phyloP scores from a whole-genome alignment of 2,797 vertebrate genomes.

The Heterohyrax brucei region DNA sequence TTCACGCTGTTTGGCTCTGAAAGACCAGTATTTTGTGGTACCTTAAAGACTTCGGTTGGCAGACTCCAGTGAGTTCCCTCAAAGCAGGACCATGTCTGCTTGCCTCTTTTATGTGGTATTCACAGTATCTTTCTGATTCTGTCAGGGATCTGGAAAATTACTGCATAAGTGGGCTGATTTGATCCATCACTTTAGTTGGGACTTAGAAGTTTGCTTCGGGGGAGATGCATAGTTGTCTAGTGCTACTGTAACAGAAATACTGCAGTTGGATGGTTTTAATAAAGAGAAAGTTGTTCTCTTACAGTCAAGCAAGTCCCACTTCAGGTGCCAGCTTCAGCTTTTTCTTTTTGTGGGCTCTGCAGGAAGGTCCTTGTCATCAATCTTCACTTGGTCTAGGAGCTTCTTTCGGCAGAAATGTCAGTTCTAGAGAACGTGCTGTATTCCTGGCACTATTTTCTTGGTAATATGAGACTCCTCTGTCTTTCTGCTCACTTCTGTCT shows the following conservation, averaged over 20 bases:
- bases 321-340: too few relatives aligned
- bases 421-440: too few relatives aligned
- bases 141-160: background rate
- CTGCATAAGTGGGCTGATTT: background rate
- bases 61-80: background rate
- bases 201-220: background rate
- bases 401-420: too few relatives aligned
- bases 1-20: background rate
- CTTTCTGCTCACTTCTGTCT: background rate
- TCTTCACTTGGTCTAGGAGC: too few relatives aligned
- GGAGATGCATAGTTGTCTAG: background rate
- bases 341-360: too few relatives aligned
- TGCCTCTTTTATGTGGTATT: background rate
- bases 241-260: too few relatives aligned
- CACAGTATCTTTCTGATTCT: slow-evolving; percentile 11
- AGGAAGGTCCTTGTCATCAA: too few relatives aligned
- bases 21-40: background rate
- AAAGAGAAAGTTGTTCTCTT: too few relatives aligned
- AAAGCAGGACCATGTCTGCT: background rate
- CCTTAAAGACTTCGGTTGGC: background rate
- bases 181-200: background rate
- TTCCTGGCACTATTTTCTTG: too few relatives aligned
- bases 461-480: background rate
- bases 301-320: too few relatives aligned
- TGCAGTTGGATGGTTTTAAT: too few relatives aligned